Evolutionary conservation across 1,140 invertebrate species (phyloP).

Genomic region (Elysia chlorotica): DNA sequence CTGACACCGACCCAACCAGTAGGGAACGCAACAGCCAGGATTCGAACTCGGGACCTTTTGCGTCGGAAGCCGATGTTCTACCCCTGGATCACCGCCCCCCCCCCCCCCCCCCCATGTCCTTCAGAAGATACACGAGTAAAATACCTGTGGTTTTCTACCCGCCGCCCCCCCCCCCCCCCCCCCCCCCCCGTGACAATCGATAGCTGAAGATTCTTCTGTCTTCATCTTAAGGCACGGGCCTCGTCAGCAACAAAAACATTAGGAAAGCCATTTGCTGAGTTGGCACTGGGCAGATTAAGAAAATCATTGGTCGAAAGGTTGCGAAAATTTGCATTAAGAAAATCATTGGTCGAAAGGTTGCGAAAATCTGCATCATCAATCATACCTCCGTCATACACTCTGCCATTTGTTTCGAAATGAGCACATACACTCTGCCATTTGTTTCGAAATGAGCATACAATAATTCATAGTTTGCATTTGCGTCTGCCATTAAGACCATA

Average conservation of each 20-base stretch:
- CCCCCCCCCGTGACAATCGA: background rate
- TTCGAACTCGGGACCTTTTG: no score
- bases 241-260: background rate
- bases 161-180: background rate
- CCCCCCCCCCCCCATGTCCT: background rate
- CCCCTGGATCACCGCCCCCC: background rate
- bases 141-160: background rate
- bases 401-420: constrained; percentile 2
- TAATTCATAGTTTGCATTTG: constrained; percentile 53
- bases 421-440: background rate
- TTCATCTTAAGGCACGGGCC: background rate
- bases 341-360: background rate
- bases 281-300: background rate
- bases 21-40: no score
- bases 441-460: background rate
- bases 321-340: background rate
- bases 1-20: no score
- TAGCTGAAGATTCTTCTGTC: constrained; percentile 63
- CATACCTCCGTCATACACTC: background rate
- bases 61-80: no score
- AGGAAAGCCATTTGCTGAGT: background rate
- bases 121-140: no score
- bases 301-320: background rate
- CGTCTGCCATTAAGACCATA: constrained; percentile 51
- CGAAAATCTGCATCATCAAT: background rate